A percentile compares a stretch with the other conserved stretches of the same genome.
These are phyloP conservation scores for Chelidonichthys spinosus DNA, from an alignment of 2,797 vertebrate species.

Conservation along the genomic window DNA sequence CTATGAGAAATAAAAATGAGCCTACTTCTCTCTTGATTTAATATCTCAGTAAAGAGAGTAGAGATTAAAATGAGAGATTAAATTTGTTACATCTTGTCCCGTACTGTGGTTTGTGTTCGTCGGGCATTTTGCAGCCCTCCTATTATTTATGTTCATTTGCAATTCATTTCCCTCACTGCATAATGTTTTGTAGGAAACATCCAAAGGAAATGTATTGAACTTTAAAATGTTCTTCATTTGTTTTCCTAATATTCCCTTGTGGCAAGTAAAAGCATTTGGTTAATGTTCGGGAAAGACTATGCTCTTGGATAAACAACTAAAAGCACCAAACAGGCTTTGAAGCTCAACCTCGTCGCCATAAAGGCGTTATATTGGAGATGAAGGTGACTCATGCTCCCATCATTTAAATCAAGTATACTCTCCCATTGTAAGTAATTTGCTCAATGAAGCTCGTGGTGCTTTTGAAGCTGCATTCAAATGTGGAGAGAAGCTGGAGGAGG, in stretches of 20 bases:
- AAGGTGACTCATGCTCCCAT: neutral
- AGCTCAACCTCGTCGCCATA: neutral
- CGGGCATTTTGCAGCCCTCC: neutral
- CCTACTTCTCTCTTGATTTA: too few species aligned
- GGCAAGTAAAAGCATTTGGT: neutral
- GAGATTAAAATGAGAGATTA: too few species aligned
- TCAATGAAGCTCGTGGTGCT: conserved; percentile 3
- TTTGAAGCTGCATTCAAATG: conserved; percentile 20
- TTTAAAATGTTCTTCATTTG: neutral
- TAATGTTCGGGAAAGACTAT: neutral
- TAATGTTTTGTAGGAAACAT: neutral
- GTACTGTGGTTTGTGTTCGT: too few species aligned
- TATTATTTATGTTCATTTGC: neutral
- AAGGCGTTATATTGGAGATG: neutral
- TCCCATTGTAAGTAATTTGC: neutral
- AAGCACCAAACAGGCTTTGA: neutral
- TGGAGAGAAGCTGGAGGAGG: conserved; percentile 16
- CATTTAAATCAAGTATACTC: neutral
- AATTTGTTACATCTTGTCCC: too few species aligned
- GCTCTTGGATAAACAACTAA: neutral
- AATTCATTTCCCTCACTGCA: neutral
- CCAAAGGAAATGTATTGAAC: neutral
- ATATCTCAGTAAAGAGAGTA: too few species aligned
- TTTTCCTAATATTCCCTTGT: neutral
- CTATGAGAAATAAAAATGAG: too few species aligned